Conservation (phyloP, 2,797 vertebrate species). For the Neosilurus mollespiculum region DNA sequence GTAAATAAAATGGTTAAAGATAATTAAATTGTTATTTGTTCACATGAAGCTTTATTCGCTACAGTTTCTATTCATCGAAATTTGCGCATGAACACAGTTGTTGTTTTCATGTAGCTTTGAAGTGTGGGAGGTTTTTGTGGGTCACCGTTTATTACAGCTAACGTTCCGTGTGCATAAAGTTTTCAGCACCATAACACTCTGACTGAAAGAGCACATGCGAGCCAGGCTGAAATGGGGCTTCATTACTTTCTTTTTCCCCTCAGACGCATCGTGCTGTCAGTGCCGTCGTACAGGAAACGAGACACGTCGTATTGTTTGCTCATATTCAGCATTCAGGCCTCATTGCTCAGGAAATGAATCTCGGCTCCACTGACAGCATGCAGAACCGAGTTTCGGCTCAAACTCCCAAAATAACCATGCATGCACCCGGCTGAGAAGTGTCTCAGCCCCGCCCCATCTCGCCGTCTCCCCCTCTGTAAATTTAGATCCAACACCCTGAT, state of each 20-base stretch:
- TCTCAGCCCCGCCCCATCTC: background rate
- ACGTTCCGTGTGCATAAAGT: background rate
- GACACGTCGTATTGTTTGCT: slow-evolving; percentile 14
- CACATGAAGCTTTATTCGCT: too few relatives aligned
- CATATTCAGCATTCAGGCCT: slow-evolving; percentile 12
- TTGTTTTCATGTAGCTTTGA: too few relatives aligned
- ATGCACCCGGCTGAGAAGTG: background rate
- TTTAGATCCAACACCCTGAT: background rate
- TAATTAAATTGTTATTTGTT: too few relatives aligned
- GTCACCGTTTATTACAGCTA: background rate
- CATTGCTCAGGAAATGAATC: slow-evolving; percentile 40
- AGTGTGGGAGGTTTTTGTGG: too few relatives aligned
- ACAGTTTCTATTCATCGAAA: too few relatives aligned
- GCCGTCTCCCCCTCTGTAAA: background rate
- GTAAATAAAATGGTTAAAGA: too few relatives aligned
- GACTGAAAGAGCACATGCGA: background rate
- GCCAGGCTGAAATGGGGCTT: background rate
- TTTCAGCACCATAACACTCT: background rate
- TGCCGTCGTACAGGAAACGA: background rate
- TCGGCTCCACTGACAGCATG: slow-evolving; percentile 22
- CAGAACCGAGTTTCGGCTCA: slow-evolving; percentile 37
- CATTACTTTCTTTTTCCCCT: background rate
- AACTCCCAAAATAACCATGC: slow-evolving; percentile 31
- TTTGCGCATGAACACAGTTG: too few relatives aligned
- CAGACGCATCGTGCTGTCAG: background rate